Conservation (phyloP, 2,888 invertebrate genomes). For the Tetrapedia diversipes region DNA sequence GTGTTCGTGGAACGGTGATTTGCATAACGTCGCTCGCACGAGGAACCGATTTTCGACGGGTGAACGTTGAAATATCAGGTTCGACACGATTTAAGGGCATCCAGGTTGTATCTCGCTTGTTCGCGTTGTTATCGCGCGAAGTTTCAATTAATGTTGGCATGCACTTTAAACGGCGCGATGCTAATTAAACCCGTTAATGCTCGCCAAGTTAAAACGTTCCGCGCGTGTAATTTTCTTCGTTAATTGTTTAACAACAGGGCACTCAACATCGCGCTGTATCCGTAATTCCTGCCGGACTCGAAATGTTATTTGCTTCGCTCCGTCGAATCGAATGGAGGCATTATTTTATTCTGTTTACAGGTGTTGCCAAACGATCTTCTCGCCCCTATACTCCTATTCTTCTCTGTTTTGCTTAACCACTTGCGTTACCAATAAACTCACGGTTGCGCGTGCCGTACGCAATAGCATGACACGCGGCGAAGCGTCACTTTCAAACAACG, state of each 20-base stretch:
- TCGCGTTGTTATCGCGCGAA: background rate
- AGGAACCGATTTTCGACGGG: constrained; percentile 3
- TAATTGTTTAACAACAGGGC: background rate
- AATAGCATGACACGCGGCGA: too few species aligned
- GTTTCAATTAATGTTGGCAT: background rate
- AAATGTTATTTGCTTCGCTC: background rate
- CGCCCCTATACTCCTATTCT: too few species aligned
- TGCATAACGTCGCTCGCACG: background rate
- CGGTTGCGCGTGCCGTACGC: too few species aligned
- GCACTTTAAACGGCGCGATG: background rate
- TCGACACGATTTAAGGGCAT: background rate
- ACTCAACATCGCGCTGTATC: background rate
- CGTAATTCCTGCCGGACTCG: background rate
- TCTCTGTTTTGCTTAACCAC: background rate
- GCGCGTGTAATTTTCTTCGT: background rate
- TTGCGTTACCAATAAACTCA: too few species aligned
- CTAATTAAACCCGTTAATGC: background rate
- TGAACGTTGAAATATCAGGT: background rate
- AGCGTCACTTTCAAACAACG: too few species aligned
- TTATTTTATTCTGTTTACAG: too few species aligned
- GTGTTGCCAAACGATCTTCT: too few species aligned
- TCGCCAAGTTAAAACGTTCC: background rate
- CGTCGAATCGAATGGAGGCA: too few species aligned
- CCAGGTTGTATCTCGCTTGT: background rate
- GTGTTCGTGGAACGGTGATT: background rate